phyloP scores from a whole-genome alignment of 2,113 vertebrate genomes.

The Neodon shergylaensis region DNA sequence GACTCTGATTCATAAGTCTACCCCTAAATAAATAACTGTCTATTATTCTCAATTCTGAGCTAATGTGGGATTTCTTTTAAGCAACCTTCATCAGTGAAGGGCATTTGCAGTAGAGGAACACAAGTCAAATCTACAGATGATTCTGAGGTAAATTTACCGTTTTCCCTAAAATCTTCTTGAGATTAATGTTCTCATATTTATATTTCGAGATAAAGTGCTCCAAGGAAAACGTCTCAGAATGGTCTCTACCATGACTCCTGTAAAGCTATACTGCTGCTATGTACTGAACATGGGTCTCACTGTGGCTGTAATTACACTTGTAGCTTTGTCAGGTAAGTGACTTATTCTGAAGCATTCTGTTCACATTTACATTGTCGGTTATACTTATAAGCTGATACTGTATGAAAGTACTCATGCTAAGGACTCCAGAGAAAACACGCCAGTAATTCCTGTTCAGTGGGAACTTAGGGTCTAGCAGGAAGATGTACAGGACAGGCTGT shows the following conservation, averaged over 20 bases:
- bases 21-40: no score
- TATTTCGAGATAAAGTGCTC: background rate
- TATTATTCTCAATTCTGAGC: no score
- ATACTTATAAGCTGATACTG: no score
- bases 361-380: background rate
- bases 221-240: background rate
- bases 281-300: accelerated
- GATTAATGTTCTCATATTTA: background rate
- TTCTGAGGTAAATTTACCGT: background rate
- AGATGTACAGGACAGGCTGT: no score
- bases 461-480: no score
- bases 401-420: no score
- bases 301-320: background rate
- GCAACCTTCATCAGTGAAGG: no score
- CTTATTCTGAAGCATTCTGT: background rate
- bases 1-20: no score
- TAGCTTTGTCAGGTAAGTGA: background rate
- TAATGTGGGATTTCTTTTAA: no score
- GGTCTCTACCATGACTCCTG: accelerated
- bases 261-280: accelerated
- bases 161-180: background rate
- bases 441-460: no score
- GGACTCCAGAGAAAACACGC: no score
- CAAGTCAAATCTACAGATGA: background rate
- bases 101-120: background rate